Conservation (phyloP, 2,113 vertebrate species). For the Dendrocopos noguchii region DNA sequence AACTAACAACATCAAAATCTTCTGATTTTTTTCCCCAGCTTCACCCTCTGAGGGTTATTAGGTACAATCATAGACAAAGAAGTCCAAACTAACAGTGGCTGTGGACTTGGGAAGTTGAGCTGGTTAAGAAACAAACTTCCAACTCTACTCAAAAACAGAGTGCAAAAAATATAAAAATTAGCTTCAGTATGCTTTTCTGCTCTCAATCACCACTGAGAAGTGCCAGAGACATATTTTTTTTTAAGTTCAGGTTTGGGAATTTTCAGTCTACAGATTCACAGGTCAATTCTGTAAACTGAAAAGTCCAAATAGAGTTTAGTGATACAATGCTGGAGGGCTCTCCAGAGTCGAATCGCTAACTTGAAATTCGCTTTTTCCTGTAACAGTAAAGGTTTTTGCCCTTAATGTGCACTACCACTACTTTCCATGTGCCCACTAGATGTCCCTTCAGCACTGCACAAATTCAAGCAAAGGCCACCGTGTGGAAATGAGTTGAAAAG, state of each 20-base stretch:
- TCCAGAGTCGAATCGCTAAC: neutral
- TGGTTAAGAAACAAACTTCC: neutral
- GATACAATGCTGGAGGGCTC: neutral
- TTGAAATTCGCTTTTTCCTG: neutral
- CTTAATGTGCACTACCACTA: neutral
- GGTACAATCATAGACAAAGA: neutral
- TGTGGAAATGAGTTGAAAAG: neutral
- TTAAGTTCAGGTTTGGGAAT: neutral
- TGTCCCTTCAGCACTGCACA: slow-evolving; percentile 13
- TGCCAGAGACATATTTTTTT: neutral
- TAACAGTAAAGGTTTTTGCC: neutral
- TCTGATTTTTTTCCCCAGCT: neutral
- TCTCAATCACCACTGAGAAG: neutral
- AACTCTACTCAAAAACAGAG: neutral
- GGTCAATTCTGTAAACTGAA: neutral
- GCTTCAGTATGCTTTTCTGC: neutral
- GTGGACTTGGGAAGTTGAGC: neutral
- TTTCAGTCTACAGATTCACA: neutral
- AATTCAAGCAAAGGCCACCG: neutral
- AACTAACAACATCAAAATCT: neutral
- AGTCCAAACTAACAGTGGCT: neutral
- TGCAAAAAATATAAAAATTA: neutral
- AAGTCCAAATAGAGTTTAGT: neutral
- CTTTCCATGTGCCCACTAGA: neutral
- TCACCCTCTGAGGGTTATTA: neutral